A percentile compares a stretch with the other conserved stretches of the same genome.
These are phyloP conservation scores for Drosophila emarginata DNA, from an alignment of 2,888 invertebrate species.

Conservation along the genomic window DNA sequence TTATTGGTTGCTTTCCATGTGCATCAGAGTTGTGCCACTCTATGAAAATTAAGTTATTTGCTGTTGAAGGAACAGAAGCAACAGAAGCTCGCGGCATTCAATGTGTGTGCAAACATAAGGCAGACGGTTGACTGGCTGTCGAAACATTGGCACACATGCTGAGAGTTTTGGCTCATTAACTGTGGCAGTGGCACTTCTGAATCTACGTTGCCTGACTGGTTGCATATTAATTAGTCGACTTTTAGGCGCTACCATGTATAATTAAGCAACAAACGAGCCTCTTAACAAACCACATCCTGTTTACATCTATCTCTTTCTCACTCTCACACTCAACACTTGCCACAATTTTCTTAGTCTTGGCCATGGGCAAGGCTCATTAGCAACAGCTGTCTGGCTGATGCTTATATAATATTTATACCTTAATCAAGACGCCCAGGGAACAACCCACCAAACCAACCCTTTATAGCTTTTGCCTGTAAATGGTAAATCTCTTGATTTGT, in stretches of 20 bases:
- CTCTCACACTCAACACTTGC: slow-evolving; percentile 48
- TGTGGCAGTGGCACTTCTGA: slow-evolving; percentile 52
- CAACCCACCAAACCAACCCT: slow-evolving; percentile 24
- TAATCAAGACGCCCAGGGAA: slow-evolving; percentile 58
- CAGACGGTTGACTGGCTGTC: slow-evolving; percentile 56
- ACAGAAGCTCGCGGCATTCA: slow-evolving; percentile 13
- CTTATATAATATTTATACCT: slow-evolving; percentile 78
- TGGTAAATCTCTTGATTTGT: slow-evolving; percentile 63
- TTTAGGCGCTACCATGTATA: slow-evolving; percentile 76
- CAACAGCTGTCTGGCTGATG: slow-evolving; percentile 31
- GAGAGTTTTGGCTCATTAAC: slow-evolving; percentile 70
- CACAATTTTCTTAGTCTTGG: slow-evolving; percentile 1
- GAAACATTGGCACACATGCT: slow-evolving; percentile 70
- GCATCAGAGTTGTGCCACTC: slow-evolving; percentile 56
- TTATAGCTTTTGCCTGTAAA: slow-evolving; percentile 43
- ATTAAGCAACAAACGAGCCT: slow-evolving; percentile 63
- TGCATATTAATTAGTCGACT: slow-evolving; percentile 77
- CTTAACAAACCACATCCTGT: slow-evolving; percentile 62
- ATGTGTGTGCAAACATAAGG: slow-evolving; percentile 45
- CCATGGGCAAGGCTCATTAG: slow-evolving; percentile 10
- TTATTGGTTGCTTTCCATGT: slow-evolving; percentile 68
- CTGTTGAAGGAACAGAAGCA: slow-evolving; percentile 28
- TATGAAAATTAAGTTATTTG: slow-evolving; percentile 72
- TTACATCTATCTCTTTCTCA: slow-evolving; percentile 40
- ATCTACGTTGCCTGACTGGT: slow-evolving; percentile 36